phyloP scores from a whole-genome alignment of 1,140 invertebrate genomes.

The Holcopasites calliopsidis region DNA sequence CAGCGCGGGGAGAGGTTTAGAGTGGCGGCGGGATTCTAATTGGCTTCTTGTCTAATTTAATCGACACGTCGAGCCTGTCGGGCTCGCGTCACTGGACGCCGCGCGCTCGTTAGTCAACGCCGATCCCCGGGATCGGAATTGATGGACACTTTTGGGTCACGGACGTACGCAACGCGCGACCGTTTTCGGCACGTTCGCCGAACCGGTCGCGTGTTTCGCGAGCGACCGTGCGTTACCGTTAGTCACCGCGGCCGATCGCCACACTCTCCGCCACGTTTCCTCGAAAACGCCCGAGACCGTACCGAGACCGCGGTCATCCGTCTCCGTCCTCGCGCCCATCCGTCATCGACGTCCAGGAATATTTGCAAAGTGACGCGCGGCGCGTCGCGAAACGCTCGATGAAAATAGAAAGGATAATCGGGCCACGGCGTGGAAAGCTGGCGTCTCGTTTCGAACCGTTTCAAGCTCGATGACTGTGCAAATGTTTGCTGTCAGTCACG shows the following conservation, averaged over 20 bases:
- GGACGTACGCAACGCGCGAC: conserved; percentile 57
- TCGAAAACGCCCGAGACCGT: conserved; percentile 12
- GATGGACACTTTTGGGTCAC: conserved; percentile 72
- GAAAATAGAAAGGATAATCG: conserved; percentile 58
- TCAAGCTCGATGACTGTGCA: background rate
- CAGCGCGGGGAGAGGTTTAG: background rate
- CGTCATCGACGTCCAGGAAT: conserved; percentile 17
- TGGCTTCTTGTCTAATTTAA: conserved; percentile 22
- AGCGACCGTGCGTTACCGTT: conserved; percentile 49
- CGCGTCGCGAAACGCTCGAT: background rate
- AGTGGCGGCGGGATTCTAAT: conserved; percentile 12
- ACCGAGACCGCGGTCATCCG: background rate
- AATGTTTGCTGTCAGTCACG: background rate
- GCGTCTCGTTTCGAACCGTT: background rate
- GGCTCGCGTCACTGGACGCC: background rate
- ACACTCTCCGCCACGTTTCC: background rate
- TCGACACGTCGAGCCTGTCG: background rate
- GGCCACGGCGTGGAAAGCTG: conserved; percentile 41
- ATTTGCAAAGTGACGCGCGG: conserved; percentile 44
- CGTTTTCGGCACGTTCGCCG: conserved; percentile 47
- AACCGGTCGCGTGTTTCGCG: conserved; percentile 26
- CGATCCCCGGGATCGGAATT: conserved; percentile 2
- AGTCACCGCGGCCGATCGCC: background rate
- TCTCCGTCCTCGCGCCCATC: background rate
- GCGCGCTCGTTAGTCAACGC: conserved; percentile 25